These are phyloP conservation scores for Choloepus didactylus DNA, from an alignment of 2,797 vertebrate genomes.

Conservation along the genomic window DNA sequence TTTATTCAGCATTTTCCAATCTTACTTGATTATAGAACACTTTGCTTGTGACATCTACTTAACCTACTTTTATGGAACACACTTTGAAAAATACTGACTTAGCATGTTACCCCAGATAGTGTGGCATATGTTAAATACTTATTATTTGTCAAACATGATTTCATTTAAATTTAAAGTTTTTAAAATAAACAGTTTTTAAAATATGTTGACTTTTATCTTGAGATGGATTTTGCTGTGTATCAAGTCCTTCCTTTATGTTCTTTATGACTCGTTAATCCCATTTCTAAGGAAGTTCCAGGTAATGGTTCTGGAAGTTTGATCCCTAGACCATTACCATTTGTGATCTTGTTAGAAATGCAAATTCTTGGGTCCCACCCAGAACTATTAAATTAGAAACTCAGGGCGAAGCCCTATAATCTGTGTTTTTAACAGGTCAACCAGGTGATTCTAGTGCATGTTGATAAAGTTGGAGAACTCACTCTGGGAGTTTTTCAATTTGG, in stretches of 20 bases:
- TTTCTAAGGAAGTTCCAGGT: conserved; percentile 35
- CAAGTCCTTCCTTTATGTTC: not conserved
- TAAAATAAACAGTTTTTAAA: conserved; percentile 30
- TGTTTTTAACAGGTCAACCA: not conserved
- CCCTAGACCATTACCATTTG: not conserved
- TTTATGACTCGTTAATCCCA: not conserved
- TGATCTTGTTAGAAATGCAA: not conserved
- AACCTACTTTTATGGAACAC: not conserved
- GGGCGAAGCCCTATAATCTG: not conserved
- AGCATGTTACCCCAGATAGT: not conserved
- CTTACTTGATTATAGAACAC: not conserved
- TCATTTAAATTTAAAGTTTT: conserved; percentile 16
- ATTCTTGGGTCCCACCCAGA: not conserved
- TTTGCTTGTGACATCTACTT: not conserved
- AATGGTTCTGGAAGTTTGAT: conserved; percentile 31
- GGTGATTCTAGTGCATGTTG: not conserved
- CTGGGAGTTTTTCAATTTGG: not conserved
- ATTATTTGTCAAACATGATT: not conserved
- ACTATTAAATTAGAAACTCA: not conserved
- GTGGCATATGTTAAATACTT: not conserved
- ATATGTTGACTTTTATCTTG: not conserved
- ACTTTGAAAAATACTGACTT: not conserved
- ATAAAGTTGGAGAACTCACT: not conserved
- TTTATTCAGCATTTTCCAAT: conserved; percentile 32
- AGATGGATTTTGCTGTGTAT: not conserved